These are phyloP conservation scores for Turritopsis dohrnii DNA, from an alignment of 30 jellyfish, hydroid and myxozoan genomes.

Conservation along the genomic window DNA sequence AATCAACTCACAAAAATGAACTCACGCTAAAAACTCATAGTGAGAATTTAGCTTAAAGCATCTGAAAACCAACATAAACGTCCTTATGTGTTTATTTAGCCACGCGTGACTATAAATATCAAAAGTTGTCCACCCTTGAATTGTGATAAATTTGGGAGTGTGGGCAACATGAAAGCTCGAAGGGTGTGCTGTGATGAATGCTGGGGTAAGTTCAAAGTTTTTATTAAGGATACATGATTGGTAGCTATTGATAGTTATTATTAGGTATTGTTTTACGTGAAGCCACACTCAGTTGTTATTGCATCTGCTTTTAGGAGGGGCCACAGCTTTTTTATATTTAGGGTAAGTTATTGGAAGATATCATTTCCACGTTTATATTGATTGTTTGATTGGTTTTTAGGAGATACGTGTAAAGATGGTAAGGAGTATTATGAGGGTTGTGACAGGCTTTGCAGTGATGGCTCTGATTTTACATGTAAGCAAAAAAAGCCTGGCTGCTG, in stretches of 20 bases:
- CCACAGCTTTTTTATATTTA: neutral
- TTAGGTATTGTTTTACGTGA: no score
- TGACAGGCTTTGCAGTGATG: slow-evolving; percentile 24
- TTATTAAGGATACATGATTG: no score
- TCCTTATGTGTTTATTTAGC: neutral
- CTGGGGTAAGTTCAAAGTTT: slow-evolving; percentile 17
- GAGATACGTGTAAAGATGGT: slow-evolving; percentile 7
- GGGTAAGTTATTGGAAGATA: neutral
- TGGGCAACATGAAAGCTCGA: neutral
- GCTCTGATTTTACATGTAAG: neutral
- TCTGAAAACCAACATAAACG: no score
- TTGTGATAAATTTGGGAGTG: slow-evolving; percentile 11
- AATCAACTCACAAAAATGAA: no score
- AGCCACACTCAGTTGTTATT: no score
- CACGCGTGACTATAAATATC: neutral
- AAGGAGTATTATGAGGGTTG: slow-evolving; percentile 16
- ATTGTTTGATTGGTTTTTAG: neutral
- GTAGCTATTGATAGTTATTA: no score
- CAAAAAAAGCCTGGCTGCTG: slow-evolving; percentile 21
- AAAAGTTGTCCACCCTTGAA: neutral
- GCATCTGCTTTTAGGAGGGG: no score
- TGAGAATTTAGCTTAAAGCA: no score
- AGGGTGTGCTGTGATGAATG: slow-evolving; percentile 14
- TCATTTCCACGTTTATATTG: neutral
- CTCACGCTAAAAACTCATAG: no score